A percentile compares a stretch with the other conserved stretches of the same genome.
Evolutionary conservation across 2,888 invertebrate species (phyloP).

Genomic region (Microdon myrmicae): DNA sequence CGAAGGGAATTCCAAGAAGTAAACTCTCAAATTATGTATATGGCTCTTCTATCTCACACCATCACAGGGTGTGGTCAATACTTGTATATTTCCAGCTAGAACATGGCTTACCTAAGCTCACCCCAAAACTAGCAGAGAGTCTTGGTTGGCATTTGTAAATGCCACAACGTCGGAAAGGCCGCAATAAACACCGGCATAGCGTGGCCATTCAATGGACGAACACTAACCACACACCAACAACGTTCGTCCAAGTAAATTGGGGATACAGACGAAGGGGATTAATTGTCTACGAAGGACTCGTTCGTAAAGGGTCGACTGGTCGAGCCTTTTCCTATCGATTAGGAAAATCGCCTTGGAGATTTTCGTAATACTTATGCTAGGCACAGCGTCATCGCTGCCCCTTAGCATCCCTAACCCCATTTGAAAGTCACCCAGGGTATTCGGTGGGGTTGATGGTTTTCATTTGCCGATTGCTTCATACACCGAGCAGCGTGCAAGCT

Average conservation of each 20-base stretch:
- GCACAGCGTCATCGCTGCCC: conserved; percentile 6
- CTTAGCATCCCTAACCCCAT: conserved; percentile 10
- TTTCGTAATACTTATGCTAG: conserved; percentile 44
- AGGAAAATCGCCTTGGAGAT: conserved; percentile 48
- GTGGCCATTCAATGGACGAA: conserved; percentile 43
- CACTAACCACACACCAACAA: conserved; percentile 38
- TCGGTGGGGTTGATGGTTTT: conserved; percentile 45
- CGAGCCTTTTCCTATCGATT: conserved; percentile 46
- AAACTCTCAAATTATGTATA: no score
- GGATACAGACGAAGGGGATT: conserved; percentile 49
- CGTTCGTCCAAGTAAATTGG: conserved; percentile 36
- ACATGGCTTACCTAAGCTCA: conserved; percentile 46
- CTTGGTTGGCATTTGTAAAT: no score
- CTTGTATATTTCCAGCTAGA: conserved; percentile 21
- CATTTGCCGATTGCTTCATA: conserved; percentile 43
- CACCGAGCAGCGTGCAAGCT: conserved; percentile 11
- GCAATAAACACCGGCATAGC: no score
- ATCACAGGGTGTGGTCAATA: conserved; percentile 49
- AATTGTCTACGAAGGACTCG: conserved; percentile 37
- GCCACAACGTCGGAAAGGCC: no score
- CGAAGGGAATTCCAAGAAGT: no score
- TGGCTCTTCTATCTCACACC: conserved; percentile 41
- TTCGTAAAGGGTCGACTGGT: conserved; percentile 45
- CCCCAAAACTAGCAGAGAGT: no score
- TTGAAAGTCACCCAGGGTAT: conserved; percentile 6